Base-by-base conservation (phyloP, 2,797 vertebrate genomes). In the Margarornis squamiger region DNA sequence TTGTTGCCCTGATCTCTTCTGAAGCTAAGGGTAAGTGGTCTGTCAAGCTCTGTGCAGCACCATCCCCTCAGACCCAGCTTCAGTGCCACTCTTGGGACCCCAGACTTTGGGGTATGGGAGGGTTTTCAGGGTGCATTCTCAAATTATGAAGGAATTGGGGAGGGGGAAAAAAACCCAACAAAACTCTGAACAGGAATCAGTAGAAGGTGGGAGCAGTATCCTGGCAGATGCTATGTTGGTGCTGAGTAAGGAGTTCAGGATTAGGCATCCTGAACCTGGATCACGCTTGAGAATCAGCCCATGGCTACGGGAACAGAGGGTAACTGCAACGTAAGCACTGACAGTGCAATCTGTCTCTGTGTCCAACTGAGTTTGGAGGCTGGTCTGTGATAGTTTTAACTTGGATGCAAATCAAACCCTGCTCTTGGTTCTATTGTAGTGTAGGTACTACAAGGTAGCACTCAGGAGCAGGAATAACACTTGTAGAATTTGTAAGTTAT, bases 331-430 rank as follows among this genome's bases (percentile, higher is more conserved):
- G 0, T 38, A 52, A 87, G 55, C 29, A 21, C 39, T 61, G 38
- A 22, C 1, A 0, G 30, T 71, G 39, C 4, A 0, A 29, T 32
- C n/a, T 65, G 15, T 54, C 52, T 72, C 24, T 0, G 0, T 34
- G 30, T 38, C 34, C 38, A 38, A 0, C 10, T 22, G 46, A 26
- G 34, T 65, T 68, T 67, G 72, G 52, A 77, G 41, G 67, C 45
- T 59, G 34, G 7, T 58, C 59, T 48, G 17, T 46, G 30, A 21
- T 4, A 36, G 46, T 63, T 86, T 34, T 62, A 93, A 58, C 55
- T 36, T 0, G 0, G 23, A 36, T 34, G 41, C 48, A 88, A 81
- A 62, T n/a, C 36, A 45, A 72, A 59, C 13, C 8, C 57, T 49
- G 30, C 14, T 54, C 30, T 34, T 27, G 11, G 34, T 48, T 65